Evolutionary conservation across 2,113 vertebrate species (phyloP).

Genomic region (Desmodus rotundus): DNA sequence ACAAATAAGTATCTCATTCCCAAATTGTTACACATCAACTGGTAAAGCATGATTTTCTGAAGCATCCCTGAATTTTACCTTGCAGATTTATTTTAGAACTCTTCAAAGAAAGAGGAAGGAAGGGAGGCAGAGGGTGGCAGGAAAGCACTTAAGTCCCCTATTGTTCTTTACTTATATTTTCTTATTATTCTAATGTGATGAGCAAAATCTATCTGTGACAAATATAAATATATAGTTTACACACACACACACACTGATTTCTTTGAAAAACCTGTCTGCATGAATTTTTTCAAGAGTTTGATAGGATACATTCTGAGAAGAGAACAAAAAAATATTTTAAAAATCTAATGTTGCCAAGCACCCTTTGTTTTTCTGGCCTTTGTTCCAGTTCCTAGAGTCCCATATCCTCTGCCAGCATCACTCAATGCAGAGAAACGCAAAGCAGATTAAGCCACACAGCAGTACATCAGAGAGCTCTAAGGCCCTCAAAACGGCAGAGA

Average conservation of each 20-base stretch:
- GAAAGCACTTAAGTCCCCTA: neutral
- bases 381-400: constrained; percentile 19
- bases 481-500: constrained; percentile 12
- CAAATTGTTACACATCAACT: neutral
- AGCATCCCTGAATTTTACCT: neutral
- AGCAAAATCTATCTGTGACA: neutral
- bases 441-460: constrained; percentile 6
- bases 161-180: neutral
- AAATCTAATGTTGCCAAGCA: constrained; percentile 27
- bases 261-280: neutral
- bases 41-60: neutral
- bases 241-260: neutral
- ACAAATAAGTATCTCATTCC: neutral
- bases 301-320: constrained; percentile 7
- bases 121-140: no score
- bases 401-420: neutral
- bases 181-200: neutral
- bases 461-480: neutral
- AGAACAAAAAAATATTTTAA: constrained; percentile 62
- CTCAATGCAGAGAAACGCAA: constrained; percentile 25
- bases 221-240: neutral
- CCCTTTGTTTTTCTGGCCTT: constrained; percentile 29
- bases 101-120: neutral
- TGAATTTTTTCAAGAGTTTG: neutral
- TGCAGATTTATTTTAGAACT: constrained; percentile 9